phyloP scores from a whole-genome alignment of 2,888 invertebrate species.

The Hydrotaea diabolus region DNA sequence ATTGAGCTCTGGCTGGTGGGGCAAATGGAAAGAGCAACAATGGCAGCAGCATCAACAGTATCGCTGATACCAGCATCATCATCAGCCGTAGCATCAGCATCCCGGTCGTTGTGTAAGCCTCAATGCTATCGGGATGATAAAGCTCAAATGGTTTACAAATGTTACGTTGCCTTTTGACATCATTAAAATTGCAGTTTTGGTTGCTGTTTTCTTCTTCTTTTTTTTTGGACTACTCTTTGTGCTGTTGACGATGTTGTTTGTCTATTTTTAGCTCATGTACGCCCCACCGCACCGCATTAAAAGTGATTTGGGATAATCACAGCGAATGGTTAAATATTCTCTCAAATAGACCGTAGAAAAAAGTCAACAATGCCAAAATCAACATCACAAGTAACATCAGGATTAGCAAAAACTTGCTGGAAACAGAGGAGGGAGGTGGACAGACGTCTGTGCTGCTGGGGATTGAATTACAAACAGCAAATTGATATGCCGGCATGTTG shows the following conservation, averaged over 20 bases:
- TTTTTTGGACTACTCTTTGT: neutral
- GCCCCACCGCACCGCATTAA: neutral
- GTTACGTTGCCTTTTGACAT: constrained; percentile 14
- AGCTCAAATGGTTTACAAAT: constrained; percentile 45
- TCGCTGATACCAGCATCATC: neutral
- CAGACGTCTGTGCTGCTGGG: neutral
- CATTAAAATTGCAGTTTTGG: constrained; percentile 46
- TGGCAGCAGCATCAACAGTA: neutral
- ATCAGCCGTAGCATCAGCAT: neutral
- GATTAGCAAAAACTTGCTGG: neutral
- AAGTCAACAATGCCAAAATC: constrained; percentile 16
- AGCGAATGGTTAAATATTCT: neutral
- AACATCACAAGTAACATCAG: neutral
- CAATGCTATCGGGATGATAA: neutral
- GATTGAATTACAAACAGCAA: neutral
- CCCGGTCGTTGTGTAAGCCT: neutral
- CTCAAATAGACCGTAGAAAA: constrained; percentile 8
- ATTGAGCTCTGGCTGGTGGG: neutral
- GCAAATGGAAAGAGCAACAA: neutral
- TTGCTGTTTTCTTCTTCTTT: neutral
- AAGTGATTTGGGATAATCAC: constrained; percentile 9
- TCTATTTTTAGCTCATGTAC: neutral
- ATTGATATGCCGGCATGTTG: neutral
- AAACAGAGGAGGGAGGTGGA: neutral
- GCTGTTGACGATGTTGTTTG: neutral